phyloP scores from a whole-genome alignment of 2,113 vertebrate species.

The Microcebus griseorufus region DNA sequence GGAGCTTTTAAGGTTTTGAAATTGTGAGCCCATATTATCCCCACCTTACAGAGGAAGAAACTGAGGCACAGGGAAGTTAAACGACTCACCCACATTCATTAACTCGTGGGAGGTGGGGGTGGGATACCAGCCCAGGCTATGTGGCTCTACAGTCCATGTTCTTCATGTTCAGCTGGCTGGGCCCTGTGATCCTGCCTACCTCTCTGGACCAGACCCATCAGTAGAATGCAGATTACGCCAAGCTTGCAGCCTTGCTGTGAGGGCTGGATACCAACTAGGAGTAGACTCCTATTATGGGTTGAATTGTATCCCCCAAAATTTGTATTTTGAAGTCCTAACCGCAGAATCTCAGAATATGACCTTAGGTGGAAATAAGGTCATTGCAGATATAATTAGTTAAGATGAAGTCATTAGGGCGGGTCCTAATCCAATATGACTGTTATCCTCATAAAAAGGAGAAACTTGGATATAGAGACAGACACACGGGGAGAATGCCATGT shows the following conservation, averaged over 20 bases:
- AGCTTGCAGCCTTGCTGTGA: neutral
- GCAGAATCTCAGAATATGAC: neutral
- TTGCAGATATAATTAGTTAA: neutral
- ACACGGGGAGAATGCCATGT: neutral
- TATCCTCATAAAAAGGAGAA: neutral
- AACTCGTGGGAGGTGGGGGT: neutral
- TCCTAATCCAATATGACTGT: neutral
- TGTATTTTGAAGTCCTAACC: neutral
- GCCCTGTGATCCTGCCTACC: neutral
- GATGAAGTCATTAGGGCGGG: neutral
- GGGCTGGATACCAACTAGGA: neutral
- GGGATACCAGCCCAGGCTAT: too few relatives aligned
- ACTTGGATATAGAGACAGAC: neutral
- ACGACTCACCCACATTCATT: neutral
- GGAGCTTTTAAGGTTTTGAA: neutral
- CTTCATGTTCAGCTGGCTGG: neutral
- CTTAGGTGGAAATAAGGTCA: neutral
- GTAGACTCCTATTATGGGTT: neutral
- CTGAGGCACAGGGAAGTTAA: neutral
- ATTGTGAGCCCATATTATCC: neutral
- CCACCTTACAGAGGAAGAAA: neutral
- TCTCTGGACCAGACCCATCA: neutral
- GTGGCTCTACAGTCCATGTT: neutral
- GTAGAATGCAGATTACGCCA: neutral
- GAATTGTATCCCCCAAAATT: neutral